Conservation (phyloP, 1,140 invertebrate species). For the Sycobia sp. region DNA sequence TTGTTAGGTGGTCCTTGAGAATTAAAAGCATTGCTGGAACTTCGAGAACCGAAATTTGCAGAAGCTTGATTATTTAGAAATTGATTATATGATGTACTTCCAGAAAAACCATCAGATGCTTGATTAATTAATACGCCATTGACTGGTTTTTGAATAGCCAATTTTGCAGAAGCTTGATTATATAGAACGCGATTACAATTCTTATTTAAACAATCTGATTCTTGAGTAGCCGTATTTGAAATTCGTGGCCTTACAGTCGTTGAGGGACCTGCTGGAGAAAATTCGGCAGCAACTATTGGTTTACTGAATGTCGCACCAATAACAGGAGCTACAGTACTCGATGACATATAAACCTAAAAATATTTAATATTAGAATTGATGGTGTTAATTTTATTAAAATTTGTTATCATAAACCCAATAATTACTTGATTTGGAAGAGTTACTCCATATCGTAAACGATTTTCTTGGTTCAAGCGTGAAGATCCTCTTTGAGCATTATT, state of each 20-base stretch:
- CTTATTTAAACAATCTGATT: too few species aligned
- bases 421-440: conserved; percentile 6
- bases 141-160: not conserved
- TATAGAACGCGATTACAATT: not conserved
- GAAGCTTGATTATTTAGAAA: conserved; percentile 13
- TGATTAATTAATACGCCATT: conserved; percentile 7
- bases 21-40: not conserved
- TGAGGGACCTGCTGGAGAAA: conserved; percentile 18
- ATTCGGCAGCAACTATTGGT: conserved; percentile 36
- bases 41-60: not conserved
- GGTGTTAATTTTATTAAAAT: too few species aligned
- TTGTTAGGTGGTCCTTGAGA: not conserved
- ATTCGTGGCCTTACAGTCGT: not conserved
- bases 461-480: not conserved
- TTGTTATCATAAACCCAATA: not conserved
- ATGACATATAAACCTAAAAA: conserved; percentile 39
- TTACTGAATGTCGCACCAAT: conserved; percentile 43
- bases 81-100: not conserved
- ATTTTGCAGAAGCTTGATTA: not conserved
- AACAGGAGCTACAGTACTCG: conserved; percentile 37
- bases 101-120: not conserved
- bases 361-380: not conserved
- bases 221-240: not conserved
- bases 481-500: not conserved
- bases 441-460: not conserved